phyloP scores from a whole-genome alignment of 2,113 vertebrate genomes.

The Cygnus atratus region DNA sequence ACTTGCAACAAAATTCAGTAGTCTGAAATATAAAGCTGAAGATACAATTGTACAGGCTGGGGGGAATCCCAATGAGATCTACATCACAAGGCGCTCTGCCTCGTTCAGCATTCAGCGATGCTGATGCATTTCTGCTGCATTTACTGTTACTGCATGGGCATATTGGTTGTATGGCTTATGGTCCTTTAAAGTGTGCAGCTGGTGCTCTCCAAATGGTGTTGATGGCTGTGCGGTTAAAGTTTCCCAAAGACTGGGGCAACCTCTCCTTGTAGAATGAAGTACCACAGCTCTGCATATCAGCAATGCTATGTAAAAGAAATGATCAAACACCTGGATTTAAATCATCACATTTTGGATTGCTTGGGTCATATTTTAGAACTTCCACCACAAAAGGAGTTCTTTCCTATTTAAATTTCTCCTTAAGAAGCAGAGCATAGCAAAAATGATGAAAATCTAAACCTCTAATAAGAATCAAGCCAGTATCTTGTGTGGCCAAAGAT shows the following conservation, averaged over 20 bases:
- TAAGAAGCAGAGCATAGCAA: rapidly evolving
- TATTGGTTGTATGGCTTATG: background rate
- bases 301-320: background rate
- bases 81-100: background rate
- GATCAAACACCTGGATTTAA: background rate
- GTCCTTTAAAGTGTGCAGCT: background rate
- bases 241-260: background rate
- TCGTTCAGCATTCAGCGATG: background rate
- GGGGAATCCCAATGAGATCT: background rate
- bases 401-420: background rate
- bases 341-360: background rate
- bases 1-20: background rate
- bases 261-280: rapidly evolving
- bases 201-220: background rate
- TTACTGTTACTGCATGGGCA: background rate
- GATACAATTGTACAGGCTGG: background rate
- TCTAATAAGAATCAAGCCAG: background rate
- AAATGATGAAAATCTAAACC: background rate
- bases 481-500: background rate
- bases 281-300: background rate
- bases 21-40: background rate
- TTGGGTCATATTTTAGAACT: background rate
- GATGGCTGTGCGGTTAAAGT: background rate
- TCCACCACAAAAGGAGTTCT: background rate
- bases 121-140: background rate